phyloP scores from a whole-genome alignment of 2,797 vertebrate species.

The Acipenser transmontanus region DNA sequence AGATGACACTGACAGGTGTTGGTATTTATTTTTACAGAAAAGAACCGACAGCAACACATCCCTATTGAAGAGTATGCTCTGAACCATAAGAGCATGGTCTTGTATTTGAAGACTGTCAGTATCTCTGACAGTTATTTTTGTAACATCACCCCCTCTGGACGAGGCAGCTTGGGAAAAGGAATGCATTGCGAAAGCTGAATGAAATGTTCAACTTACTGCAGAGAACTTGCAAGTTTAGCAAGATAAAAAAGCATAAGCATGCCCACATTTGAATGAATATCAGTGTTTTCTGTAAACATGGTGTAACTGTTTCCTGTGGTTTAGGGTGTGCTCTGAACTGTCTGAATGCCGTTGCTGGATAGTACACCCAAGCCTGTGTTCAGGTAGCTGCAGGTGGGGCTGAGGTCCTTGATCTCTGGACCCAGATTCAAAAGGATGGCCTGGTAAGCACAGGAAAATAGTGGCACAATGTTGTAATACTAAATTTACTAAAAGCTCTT shows the following conservation, averaged over 20 bases:
- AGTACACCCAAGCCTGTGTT: slow-evolving; percentile 78
- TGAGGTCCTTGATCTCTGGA: slow-evolving; percentile 83
- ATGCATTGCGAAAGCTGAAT: slow-evolving; percentile 73
- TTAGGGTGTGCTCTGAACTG: slow-evolving; percentile 76
- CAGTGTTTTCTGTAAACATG: not conserved
- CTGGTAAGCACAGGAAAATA: slow-evolving; percentile 52
- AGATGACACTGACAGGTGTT: too few relatives aligned
- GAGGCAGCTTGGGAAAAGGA: slow-evolving; percentile 81
- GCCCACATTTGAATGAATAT: not conserved
- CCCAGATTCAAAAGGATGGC: slow-evolving; percentile 78
- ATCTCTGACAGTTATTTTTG: slow-evolving; percentile 71
- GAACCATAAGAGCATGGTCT: slow-evolving; percentile 72
- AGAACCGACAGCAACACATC: slow-evolving; percentile 81
- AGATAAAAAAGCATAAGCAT: not conserved
- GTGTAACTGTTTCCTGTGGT: not conserved
- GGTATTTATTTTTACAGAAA: slow-evolving; percentile 51
- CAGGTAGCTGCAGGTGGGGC: slow-evolving; percentile 62
- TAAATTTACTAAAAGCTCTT: not conserved
- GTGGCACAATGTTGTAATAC: not conserved
- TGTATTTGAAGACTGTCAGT: slow-evolving; percentile 59
- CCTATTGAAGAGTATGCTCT: slow-evolving; percentile 74
- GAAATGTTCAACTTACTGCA: not conserved
- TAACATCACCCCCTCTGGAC: slow-evolving; percentile 79
- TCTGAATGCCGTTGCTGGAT: slow-evolving; percentile 59
- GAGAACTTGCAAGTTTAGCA: not conserved